These are phyloP conservation scores for Triplophysa tibetana DNA, from an alignment of 2,113 vertebrate genomes.

Conservation along the genomic window DNA sequence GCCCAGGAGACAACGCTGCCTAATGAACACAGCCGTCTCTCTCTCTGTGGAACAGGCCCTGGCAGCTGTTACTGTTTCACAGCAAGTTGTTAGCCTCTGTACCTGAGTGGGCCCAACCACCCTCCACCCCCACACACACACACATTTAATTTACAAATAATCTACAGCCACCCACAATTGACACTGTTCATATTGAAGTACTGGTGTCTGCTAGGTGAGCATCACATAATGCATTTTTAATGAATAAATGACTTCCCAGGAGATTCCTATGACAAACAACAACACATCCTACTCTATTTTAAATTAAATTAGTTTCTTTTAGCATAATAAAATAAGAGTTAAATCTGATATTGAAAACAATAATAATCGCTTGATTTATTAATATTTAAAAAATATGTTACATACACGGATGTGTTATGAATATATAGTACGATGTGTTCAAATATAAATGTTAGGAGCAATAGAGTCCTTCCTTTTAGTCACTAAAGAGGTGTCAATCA, in stretches of 20 bases:
- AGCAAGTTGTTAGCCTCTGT: constrained; percentile 67
- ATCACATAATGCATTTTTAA: constrained; percentile 60
- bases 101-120: constrained; percentile 68
- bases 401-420: no score
- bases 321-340: no score
- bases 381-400: no score
- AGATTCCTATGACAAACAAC: constrained; percentile 21
- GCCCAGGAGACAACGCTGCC: constrained; percentile 73
- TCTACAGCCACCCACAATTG: constrained; percentile 74
- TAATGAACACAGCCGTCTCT: constrained; percentile 73
- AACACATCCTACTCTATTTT: background rate
- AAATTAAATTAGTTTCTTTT: no score
- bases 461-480: no score
- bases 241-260: constrained; percentile 23
- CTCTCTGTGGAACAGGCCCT: constrained; percentile 67
- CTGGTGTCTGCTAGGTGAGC: constrained; percentile 61
- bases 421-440: no score
- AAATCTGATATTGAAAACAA: no score
- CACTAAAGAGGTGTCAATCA: background rate
- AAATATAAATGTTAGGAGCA: no score
- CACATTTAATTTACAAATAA: constrained; percentile 81
- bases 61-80: constrained; percentile 77
- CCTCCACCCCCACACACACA: constrained; percentile 10
- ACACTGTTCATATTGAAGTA: constrained; percentile 65
- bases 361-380: no score